These are phyloP conservation scores for Ginglymostoma cirratum DNA, from an alignment of 2,113 vertebrate species.

Conservation along the genomic window DNA sequence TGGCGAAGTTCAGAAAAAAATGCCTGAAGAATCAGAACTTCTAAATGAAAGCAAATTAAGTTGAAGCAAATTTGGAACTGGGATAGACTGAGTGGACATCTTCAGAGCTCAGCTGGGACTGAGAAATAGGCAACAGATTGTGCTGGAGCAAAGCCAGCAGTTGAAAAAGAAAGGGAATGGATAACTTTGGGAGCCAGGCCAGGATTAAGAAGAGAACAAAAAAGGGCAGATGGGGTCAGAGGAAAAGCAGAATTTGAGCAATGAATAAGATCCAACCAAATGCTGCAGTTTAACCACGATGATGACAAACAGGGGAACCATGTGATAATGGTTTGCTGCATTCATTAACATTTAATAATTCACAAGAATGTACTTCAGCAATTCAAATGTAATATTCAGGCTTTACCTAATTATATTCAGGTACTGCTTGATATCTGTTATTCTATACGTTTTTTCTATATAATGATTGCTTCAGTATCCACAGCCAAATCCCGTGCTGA, in stretches of 20 bases:
- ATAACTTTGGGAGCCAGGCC: not conserved
- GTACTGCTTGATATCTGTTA: constrained; percentile 9
- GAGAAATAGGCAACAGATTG: not conserved
- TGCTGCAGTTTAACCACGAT: not conserved
- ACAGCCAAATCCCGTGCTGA: not conserved
- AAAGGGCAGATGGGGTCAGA: not conserved
- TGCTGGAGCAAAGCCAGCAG: not conserved
- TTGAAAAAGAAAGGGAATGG: not conserved
- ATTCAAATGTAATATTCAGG: not conserved
- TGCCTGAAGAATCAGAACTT: not conserved
- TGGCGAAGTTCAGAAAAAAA: not conserved
- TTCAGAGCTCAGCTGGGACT: not conserved
- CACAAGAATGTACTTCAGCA: not conserved
- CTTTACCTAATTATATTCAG: not conserved
- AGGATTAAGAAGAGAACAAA: not conserved
- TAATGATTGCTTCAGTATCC: not conserved
- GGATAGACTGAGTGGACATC: not conserved
- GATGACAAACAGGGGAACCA: not conserved
- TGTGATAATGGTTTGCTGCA: not conserved
- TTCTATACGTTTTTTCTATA: not conserved
- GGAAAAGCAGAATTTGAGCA: not conserved
- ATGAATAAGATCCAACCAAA: not conserved
- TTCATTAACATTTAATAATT: not conserved
- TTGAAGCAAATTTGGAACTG: not conserved
- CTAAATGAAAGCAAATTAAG: not conserved